Percentiles rank a stretch among this genome's conserved stretches.
Conservation (phyloP, 1,140 invertebrate species). For the Pinna nobilis region DNA sequence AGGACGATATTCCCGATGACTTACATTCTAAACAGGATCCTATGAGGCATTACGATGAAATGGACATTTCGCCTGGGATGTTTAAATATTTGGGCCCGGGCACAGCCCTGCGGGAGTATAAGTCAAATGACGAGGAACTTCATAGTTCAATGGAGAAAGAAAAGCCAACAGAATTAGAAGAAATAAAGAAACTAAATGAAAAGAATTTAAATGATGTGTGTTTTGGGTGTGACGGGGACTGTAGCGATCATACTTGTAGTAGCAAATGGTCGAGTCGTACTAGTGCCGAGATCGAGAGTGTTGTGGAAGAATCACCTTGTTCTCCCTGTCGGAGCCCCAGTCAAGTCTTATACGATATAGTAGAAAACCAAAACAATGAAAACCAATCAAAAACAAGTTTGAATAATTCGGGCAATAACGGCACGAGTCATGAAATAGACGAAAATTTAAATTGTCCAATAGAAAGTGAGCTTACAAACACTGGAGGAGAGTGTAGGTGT, state of each 20-base stretch:
- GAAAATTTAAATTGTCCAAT: conserved; percentile 65
- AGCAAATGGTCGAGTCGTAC: conserved; percentile 65
- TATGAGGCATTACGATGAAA: conserved; percentile 39
- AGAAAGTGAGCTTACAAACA: conserved; percentile 22
- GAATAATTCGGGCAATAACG: conserved; percentile 32
- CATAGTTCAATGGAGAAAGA: conserved; percentile 14
- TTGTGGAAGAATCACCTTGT: conserved; percentile 56
- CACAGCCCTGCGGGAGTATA: conserved; percentile 65
- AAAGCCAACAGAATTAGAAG: conserved; percentile 33
- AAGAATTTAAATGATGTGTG: conserved; percentile 72
- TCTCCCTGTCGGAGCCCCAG: conserved; percentile 48
- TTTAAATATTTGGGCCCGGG: conserved; percentile 67
- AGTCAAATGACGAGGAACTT: conserved; percentile 15
- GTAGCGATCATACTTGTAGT: conserved; percentile 66
- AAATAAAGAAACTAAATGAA: conserved; percentile 22
- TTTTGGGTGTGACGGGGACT: conserved; percentile 72
- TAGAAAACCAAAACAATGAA: conserved; percentile 53
- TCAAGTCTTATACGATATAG: conserved; percentile 42
- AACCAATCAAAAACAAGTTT: conserved; percentile 45
- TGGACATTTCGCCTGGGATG: conserved; percentile 47
- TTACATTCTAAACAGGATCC: conserved; percentile 45
- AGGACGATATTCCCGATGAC: conserved; percentile 54
- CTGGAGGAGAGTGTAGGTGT: conserved; percentile 1
- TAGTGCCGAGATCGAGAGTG: conserved; percentile 62
- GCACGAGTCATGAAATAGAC: conserved; percentile 48